These are phyloP conservation scores for Columba janthina DNA, from an alignment of 2,113 vertebrate genomes.

Conservation along the genomic window DNA sequence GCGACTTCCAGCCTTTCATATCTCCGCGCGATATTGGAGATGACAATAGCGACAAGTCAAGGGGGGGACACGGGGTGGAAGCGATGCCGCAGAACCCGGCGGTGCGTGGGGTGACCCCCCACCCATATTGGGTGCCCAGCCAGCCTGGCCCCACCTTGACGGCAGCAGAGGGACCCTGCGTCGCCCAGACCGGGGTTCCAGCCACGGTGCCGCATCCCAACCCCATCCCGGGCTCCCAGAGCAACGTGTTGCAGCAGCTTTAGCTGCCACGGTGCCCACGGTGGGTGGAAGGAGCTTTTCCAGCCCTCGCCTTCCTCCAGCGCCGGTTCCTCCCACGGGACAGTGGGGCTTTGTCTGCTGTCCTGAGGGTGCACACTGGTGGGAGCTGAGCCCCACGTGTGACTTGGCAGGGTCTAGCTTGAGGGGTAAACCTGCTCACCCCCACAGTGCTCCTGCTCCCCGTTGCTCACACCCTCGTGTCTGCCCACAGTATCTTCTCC, in stretches of 20 bases:
- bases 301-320: neutral
- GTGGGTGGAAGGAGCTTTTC: neutral
- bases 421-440: neutral
- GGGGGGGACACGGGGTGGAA: fast-evolving
- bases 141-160: fast-evolving
- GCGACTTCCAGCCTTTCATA: constrained; percentile 16
- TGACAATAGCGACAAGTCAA: neutral
- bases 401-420: neutral
- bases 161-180: neutral
- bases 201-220: fast-evolving
- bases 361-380: fast-evolving
- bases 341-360: neutral
- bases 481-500: neutral
- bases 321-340: fast-evolving
- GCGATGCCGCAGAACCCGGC: fast-evolving
- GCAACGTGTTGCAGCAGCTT: neutral
- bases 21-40: neutral
- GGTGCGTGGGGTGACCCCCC: fast-evolving
- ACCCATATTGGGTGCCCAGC: fast-evolving
- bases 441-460: neutral
- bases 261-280: fast-evolving
- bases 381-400: neutral
- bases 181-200: neutral
- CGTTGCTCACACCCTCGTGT: too few species aligned
- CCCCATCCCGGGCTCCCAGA: neutral